Conservation (phyloP, 1,140 invertebrate species). For the Elysia chlorotica region DNA sequence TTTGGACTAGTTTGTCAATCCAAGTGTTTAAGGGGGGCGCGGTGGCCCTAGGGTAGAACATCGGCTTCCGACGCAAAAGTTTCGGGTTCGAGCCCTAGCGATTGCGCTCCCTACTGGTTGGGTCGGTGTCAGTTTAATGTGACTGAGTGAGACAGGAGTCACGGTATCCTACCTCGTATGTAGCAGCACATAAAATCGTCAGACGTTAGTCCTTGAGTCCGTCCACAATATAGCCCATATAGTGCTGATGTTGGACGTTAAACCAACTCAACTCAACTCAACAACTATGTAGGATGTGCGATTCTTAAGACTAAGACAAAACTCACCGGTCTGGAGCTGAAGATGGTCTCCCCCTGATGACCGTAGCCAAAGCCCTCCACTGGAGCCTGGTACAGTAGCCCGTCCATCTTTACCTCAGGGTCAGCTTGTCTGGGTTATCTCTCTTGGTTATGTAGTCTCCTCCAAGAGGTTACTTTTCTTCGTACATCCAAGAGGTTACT, state of each 20-base stretch:
- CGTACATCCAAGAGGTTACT: no score
- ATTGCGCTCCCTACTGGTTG: no score
- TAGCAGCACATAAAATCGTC: neutral
- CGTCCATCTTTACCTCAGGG: no score
- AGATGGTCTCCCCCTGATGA: conserved; percentile 16
- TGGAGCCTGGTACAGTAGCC: neutral
- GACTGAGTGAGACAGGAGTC: neutral
- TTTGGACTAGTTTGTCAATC: no score
- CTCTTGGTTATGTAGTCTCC: no score
- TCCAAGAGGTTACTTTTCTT: no score
- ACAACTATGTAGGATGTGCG: neutral
- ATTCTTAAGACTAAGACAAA: neutral
- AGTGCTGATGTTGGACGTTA: neutral
- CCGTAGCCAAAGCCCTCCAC: conserved; percentile 13
- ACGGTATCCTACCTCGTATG: neutral
- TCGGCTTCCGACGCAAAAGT: no score
- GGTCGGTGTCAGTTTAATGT: neutral
- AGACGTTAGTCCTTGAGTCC: neutral
- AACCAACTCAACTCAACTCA: neutral
- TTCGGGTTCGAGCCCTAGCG: no score
- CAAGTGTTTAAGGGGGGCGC: no score
- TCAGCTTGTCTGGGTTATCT: no score
- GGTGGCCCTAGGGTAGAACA: no score
- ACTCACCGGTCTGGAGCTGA: conserved; percentile 19
- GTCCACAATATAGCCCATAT: neutral